Percentiles rank a stretch among this genome's conserved stretches.
phyloP scores from a whole-genome alignment of 2,888 invertebrate genomes.

The Dichetophora obliterata region DNA sequence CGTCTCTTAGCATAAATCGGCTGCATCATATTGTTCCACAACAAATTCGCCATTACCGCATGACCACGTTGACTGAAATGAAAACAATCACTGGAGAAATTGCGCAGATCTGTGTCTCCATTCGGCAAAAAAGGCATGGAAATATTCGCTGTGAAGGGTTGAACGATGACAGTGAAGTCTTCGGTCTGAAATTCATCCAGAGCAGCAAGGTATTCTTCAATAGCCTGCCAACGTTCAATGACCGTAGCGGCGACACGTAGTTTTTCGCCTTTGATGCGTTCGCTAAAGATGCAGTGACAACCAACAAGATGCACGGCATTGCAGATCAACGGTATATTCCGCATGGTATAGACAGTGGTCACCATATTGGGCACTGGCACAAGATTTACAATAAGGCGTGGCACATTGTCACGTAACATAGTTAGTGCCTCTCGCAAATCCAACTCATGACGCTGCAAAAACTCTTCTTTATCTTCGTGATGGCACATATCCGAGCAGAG shows the following conservation, averaged over 20 bases:
- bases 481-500: constrained; percentile 74
- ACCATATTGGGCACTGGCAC: constrained; percentile 59
- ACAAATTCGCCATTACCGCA: constrained; percentile 71
- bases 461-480: constrained; percentile 62
- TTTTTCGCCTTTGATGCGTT: constrained; percentile 45
- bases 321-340: constrained; percentile 53
- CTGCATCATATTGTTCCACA: constrained; percentile 74
- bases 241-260: constrained; percentile 44
- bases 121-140: constrained; percentile 63
- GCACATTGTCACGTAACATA: constrained; percentile 72
- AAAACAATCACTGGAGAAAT: constrained; percentile 74
- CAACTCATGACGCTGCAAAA: constrained; percentile 69
- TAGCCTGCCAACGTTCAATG: constrained; percentile 69
- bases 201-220: constrained; percentile 71
- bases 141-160: constrained; percentile 66
- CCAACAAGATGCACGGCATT: constrained; percentile 55
- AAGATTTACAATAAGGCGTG: constrained; percentile 65
- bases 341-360: constrained; percentile 48
- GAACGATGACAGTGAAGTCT: constrained; percentile 74
- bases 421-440: constrained; percentile 71
- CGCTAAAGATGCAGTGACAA: constrained; percentile 60
- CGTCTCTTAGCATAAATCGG: constrained; percentile 70
- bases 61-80: constrained; percentile 75
- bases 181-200: constrained; percentile 63
- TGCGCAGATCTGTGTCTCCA: constrained; percentile 71